A percentile compares a stretch with the other conserved stretches of the same genome.
Evolutionary conservation across 2,888 invertebrate species (phyloP).

Genomic region (Trachelus stipa): DNA sequence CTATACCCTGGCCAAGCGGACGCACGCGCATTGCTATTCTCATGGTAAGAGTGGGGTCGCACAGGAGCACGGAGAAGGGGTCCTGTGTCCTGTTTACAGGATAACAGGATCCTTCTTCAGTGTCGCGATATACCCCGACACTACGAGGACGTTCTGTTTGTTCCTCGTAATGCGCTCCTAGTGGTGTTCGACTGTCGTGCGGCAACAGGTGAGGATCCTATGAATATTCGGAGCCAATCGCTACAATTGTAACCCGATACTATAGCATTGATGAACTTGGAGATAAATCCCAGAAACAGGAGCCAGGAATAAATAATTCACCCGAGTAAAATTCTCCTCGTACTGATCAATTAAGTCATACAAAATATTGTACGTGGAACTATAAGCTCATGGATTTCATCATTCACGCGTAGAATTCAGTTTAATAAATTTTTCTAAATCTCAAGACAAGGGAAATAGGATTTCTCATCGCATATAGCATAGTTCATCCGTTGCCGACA

Average conservation of each 20-base stretch:
- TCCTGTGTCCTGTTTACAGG: constrained; percentile 51
- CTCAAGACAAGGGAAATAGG: neutral
- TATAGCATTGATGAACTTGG: neutral
- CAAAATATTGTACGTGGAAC: neutral
- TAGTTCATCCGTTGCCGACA: neutral
- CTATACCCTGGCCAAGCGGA: constrained; percentile 59
- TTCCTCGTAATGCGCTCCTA: constrained; percentile 24
- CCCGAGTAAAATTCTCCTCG: neutral
- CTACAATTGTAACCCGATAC: neutral
- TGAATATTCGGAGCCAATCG: neutral
- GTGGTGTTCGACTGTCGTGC: constrained; percentile 18
- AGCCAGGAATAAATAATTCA: neutral
- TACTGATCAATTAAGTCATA: neutral
- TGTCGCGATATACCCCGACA: constrained; percentile 37
- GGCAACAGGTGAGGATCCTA: constrained; percentile 24
- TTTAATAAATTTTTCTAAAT: neutral
- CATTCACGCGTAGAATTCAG: neutral
- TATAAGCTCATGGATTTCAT: neutral
- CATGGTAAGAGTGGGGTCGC: constrained; percentile 20
- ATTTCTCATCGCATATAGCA: neutral
- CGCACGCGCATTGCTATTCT: constrained; percentile 44
- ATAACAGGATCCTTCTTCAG: constrained; percentile 48
- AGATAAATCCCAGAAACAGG: neutral
- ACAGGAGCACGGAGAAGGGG: constrained; percentile 24
- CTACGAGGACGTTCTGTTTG: constrained; percentile 26